Evolutionary conservation across 2,797 vertebrate species (phyloP), one percentile per base, ranked within the genome.

Genomic region (Sus cebifrons): DNA sequence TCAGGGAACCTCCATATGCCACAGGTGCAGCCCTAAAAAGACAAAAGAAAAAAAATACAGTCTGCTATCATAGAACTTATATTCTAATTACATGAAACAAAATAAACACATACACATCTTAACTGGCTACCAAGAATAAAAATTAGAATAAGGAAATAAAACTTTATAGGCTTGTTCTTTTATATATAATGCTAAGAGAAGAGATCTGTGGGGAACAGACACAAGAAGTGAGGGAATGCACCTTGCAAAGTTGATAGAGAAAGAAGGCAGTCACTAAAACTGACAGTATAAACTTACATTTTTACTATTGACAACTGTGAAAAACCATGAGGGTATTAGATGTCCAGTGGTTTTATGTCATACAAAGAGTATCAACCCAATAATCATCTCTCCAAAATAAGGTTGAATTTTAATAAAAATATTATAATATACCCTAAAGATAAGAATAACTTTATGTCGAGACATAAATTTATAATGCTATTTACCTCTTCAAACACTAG

Each of bases 371-470:
- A 74, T 32, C n/a, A 81, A 74, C 25, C 27, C 32, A 92, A 54
- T 75, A 70, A 64, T 81, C 87, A 70, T 67, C 36, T 94, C 10
- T 91, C 40, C 27, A 89, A 94, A 68, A 81, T 74, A 85, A 36
- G 60, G 1, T 75, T 82, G 60, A 56, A 16, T 93, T 15, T 71
- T 88, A 75, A 10, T 64, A 92, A 70, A 91, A 94, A 52, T 49
- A 49, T 86, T 54, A 70, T 64, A 56, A 54, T 85, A 62, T 91
- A 79, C 6, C 36, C 3, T 89, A 85, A 94, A 94, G n/a, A 78
- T 65, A 83, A 78, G 49, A 95, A 85, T n/a, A 20, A 14, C 3
- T 5, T 62, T 88, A 40, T 68, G 21, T 65, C 81, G 27, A 32
- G 10, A 40, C 58, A 84, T 49, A 1, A 21, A 86, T 74, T 52